Conservation (phyloP, 2,797 vertebrate species). For the Sparidentex hasta region DNA sequence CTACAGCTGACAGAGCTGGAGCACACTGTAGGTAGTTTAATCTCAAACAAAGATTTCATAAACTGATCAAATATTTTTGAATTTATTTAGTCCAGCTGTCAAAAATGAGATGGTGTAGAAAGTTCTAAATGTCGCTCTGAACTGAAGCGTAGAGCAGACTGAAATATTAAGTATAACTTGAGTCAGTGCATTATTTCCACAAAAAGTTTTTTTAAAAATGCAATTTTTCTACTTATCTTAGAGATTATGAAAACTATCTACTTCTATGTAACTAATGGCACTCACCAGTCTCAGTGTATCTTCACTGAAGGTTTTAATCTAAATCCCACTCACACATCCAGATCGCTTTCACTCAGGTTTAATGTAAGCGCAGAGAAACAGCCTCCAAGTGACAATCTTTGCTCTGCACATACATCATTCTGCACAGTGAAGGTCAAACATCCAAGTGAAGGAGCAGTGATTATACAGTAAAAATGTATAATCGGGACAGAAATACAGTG, state of each 20-base stretch:
- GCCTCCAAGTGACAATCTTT: not conserved
- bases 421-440: not conserved
- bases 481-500: not conserved
- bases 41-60: too few species aligned
- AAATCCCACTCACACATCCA: not conserved
- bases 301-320: too few species aligned
- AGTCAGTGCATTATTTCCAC: too few species aligned
- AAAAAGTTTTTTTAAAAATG: too few species aligned
- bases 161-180: too few species aligned
- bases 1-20: not conserved
- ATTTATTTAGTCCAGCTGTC: not conserved
- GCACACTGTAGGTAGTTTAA: not conserved
- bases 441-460: not conserved
- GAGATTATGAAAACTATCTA: too few species aligned
- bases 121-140: too few species aligned
- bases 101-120: not conserved
- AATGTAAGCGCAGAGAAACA: not conserved
- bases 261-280: too few species aligned
- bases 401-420: not conserved
- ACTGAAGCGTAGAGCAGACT: too few species aligned
- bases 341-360: not conserved
- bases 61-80: too few species aligned
- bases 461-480: not conserved
- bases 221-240: too few species aligned
- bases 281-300: too few species aligned